A percentile compares a stretch with the other conserved stretches of the same genome.
These are phyloP conservation scores for Scaptomyza pallida DNA, from an alignment of 1,140 invertebrate genomes.

Conservation along the genomic window DNA sequence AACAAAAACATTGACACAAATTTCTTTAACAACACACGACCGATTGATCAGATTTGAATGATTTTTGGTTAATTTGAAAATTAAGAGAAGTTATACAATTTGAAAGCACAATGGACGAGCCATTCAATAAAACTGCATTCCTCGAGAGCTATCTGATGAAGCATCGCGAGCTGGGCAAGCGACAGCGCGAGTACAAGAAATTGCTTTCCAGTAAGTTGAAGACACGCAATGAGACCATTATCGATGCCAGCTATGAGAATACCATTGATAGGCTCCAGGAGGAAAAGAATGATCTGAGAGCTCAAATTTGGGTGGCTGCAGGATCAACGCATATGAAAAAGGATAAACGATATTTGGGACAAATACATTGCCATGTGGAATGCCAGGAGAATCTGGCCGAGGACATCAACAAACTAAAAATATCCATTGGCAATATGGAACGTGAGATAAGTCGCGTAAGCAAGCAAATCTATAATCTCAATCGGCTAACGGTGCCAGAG, in stretches of 20 bases:
- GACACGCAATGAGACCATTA: constrained; percentile 73
- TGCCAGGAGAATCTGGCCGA: constrained; percentile 67
- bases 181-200: constrained; percentile 79
- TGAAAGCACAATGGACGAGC: constrained; percentile 46
- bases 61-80: constrained; percentile 22
- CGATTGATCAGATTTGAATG: too few relatives aligned
- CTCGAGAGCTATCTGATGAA: constrained; percentile 66
- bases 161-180: constrained; percentile 72
- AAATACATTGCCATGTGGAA: constrained; percentile 69
- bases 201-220: constrained; percentile 66
- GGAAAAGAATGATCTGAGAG: constrained; percentile 74
- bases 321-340: constrained; percentile 58
- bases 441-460: constrained; percentile 63
- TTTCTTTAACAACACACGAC: background rate
- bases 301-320: constrained; percentile 78
- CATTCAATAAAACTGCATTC: constrained; percentile 61
- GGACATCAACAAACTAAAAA: constrained; percentile 63
- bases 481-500: constrained; percentile 63
- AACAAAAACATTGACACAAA: background rate
- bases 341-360: constrained; percentile 44
- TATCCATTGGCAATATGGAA: constrained; percentile 67
- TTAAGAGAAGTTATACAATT: constrained; percentile 9
- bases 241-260: constrained; percentile 73
- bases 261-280: constrained; percentile 70
- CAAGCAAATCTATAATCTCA: constrained; percentile 68